Evolutionary conservation across 2,888 invertebrate genomes (phyloP), one percentile per base, ranked within the genome.

Genomic region (Melieria omissa): DNA sequence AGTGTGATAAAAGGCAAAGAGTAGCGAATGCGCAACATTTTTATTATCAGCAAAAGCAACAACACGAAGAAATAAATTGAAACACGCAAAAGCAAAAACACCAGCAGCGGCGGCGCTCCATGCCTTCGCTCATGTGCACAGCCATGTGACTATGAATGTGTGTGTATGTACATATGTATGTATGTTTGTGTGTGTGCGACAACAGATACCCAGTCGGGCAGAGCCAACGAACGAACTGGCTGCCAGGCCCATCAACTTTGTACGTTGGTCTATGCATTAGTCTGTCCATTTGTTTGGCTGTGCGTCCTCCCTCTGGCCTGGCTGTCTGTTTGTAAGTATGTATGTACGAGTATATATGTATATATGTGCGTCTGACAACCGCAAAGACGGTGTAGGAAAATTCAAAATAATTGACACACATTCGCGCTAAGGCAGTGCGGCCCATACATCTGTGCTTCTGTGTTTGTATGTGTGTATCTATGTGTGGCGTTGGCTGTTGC

Each of bases 351-450:
- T 16, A 16, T 16, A 2, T 29, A 1, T 29, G 29, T 29, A 29
- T 29, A 3, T 29, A 29, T 29, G 29, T 1, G 29, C 1, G 29
- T 29, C 29, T 29, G 29, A 29, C 29, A 3, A 29, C 29, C 29
- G 29, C 29, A 29, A 29, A 41, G 47, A 58, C 57, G 52, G 41
- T 52, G 49, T 67, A 42, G 55, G 47, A 69, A 63, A 69, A 69
- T 63, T 69, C 63, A 41, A 55, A 69, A 69, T 69, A 63, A 69
- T 69, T 69, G 69, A 69, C 69, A 69, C 69, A 69, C 63, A 57
- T 69, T 69, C 46, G 29, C 54, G 8, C 55, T 52, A 5, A 52
- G 29, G 29, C 29, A 29, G 29, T 61, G n/a, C 46, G 42, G 8
- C 8, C n/a, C 9, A 12, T n/a, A 61, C 14, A 44, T 44, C 44